Conservation (phyloP, 2,113 vertebrate species). For the Sander vitreus region DNA sequence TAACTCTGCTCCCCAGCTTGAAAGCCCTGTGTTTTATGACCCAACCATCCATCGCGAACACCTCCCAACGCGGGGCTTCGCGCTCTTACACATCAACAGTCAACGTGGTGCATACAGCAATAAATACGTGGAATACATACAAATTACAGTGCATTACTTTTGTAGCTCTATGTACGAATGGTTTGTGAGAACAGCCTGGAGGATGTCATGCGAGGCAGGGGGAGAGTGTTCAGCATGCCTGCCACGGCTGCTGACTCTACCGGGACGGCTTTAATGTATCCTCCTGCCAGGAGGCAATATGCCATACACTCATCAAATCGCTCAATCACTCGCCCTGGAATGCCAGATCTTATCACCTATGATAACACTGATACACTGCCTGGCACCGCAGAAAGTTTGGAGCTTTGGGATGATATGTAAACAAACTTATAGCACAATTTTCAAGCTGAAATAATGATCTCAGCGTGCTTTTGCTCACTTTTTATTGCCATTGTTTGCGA, state of each 20-base stretch:
- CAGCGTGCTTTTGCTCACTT: background rate
- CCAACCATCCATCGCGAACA: no score
- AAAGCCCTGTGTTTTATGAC: no score
- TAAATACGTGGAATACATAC: no score
- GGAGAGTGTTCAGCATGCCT: conserved; percentile 31
- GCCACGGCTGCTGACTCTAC: conserved; percentile 47
- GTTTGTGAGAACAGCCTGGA: no score
- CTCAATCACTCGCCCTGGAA: conserved; percentile 59
- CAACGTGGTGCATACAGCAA: no score
- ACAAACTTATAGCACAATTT: conserved; percentile 38
- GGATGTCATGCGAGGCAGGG: background rate
- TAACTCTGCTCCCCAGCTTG: no score
- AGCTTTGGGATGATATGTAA: conserved; percentile 15
- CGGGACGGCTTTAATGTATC: conserved; percentile 63
- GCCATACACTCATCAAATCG: conserved; percentile 58
- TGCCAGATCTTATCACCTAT: conserved; percentile 66
- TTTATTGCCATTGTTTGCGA: conserved; percentile 9
- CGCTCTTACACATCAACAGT: no score
- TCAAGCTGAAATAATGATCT: background rate
- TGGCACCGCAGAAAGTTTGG: conserved; percentile 35
- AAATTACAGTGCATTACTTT: no score
- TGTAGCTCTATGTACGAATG: no score
- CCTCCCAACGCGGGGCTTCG: no score
- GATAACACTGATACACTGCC: conserved; percentile 39
- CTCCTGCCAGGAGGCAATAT: conserved; percentile 67